Conservation (phyloP, 2,888 invertebrate genomes). For the Papilio gigon region DNA sequence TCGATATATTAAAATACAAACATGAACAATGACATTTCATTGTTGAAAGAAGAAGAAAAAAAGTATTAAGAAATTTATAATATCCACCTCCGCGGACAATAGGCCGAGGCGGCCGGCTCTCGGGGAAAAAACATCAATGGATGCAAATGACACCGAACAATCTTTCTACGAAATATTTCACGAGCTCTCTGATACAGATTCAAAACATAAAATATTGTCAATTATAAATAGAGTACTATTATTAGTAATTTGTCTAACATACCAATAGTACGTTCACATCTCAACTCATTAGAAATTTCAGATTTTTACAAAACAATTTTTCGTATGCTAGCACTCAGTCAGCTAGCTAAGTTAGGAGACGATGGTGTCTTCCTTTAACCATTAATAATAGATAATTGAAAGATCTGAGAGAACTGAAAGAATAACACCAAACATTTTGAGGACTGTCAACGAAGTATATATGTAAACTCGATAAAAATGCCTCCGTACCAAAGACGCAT, state of each 20-base stretch:
- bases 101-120: constrained; percentile 55
- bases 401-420: no score
- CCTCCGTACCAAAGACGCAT: constrained; percentile 21
- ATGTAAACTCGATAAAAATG: neutral
- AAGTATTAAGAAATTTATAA: constrained; percentile 69
- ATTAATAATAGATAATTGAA: no score
- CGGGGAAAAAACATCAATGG: constrained; percentile 69
- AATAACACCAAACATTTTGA: no score
- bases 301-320: neutral
- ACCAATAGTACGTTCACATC: neutral
- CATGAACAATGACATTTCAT: constrained; percentile 73
- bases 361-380: no score
- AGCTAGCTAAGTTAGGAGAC: no score
- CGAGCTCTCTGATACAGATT: constrained; percentile 41
- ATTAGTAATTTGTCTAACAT: neutral
- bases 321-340: neutral
- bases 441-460: neutral
- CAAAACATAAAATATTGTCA: constrained; percentile 53
- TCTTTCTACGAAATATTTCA: constrained; percentile 59
- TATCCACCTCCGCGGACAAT: constrained; percentile 63
- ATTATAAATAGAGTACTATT: neutral
- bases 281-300: neutral
- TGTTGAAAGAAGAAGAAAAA: constrained; percentile 65
- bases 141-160: constrained; percentile 54
- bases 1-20: constrained; percentile 78